These are phyloP conservation scores for Zonotrichia albicollis DNA, from an alignment of 2,797 vertebrate genomes.

Conservation along the genomic window DNA sequence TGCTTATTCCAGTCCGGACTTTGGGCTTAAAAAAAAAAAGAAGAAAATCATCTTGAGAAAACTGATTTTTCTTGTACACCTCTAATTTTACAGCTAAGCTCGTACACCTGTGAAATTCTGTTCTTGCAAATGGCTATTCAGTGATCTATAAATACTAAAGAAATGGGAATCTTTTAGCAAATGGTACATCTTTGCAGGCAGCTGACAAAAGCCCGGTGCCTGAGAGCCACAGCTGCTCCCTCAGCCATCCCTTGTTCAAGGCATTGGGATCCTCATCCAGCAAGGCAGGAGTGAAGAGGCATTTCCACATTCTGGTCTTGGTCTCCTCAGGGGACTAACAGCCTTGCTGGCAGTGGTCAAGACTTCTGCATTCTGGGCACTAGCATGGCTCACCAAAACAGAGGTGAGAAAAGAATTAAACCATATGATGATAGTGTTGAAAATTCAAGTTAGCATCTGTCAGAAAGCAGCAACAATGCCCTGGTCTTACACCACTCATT, in stretches of 20 bases:
- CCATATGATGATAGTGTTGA: background rate
- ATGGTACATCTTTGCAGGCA: background rate
- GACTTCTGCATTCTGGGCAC: background rate
- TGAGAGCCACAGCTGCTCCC: background rate
- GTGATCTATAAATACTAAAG: background rate
- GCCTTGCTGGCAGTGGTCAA: background rate
- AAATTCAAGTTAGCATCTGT: background rate
- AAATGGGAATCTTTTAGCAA: background rate
- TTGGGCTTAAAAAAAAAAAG: constrained; percentile 67
- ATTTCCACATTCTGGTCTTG: background rate
- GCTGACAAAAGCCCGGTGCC: background rate
- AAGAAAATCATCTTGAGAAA: background rate
- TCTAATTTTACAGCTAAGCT: background rate
- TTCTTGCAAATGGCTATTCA: background rate
- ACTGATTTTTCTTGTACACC: background rate
- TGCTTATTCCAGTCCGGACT: constrained; percentile 80
- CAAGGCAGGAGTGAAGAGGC: background rate
- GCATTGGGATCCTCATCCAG: background rate
- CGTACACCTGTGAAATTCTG: background rate
- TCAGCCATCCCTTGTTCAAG: background rate
- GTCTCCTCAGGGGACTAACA: background rate
- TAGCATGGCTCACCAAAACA: background rate
- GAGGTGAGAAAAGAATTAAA: background rate
- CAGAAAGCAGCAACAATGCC: background rate
- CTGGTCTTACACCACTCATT: background rate